Conservation (phyloP, 2,113 vertebrate genomes). For the Colossoma macropomum region DNA sequence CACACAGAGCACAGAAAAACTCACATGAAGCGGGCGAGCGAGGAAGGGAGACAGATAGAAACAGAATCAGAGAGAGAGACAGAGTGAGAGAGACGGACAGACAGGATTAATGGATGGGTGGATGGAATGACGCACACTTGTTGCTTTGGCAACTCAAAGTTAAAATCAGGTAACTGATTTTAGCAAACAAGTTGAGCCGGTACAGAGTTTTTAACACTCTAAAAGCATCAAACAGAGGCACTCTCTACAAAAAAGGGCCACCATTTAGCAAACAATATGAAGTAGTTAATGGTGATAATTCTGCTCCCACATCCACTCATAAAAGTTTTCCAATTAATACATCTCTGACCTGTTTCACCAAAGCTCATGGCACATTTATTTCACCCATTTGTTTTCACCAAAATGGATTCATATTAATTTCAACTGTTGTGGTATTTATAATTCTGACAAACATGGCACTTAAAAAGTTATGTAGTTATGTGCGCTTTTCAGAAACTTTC, state of each 20-base stretch:
- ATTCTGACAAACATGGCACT: background rate
- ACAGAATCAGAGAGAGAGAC: constrained; percentile 3
- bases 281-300: background rate
- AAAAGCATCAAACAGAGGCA: background rate
- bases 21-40: constrained; percentile 20
- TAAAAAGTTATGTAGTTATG: background rate
- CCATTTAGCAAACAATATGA: background rate
- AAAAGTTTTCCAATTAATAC: background rate
- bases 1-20: constrained; percentile 45
- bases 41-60: background rate
- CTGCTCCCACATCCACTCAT: background rate
- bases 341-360: background rate
- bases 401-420: background rate
- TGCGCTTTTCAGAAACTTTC: too few relatives aligned
- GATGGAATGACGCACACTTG: background rate
- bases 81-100: constrained; percentile 20
- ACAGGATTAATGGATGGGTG: background rate
- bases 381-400: background rate
- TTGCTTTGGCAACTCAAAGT: background rate
- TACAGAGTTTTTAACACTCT: background rate
- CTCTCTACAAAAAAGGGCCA: background rate
- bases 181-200: background rate
- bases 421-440: background rate
- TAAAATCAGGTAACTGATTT: background rate
- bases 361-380: background rate